Percentiles rank a stretch among this genome's conserved stretches.
phyloP scores from a whole-genome alignment of 2,888 invertebrate genomes.

The Mesochorus sp. region DNA sequence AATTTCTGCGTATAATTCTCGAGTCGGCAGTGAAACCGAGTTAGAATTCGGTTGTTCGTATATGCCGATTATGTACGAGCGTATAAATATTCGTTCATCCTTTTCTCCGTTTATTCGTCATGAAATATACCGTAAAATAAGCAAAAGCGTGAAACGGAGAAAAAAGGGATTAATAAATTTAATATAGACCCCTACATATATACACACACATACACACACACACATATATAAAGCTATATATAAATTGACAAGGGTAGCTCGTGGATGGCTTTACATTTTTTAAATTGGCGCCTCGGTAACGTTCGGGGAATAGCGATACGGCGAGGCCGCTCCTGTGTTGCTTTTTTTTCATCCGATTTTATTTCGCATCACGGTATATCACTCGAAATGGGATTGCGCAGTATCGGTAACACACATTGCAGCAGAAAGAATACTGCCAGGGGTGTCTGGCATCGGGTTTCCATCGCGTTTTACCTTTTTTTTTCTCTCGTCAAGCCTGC shows the following conservation, averaged over 20 bases:
- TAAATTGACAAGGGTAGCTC: background rate
- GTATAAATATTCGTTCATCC: background rate
- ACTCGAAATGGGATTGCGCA: slow-evolving; percentile 66
- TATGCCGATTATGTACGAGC: too few relatives aligned
- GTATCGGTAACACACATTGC: slow-evolving; percentile 33
- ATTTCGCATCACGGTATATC: slow-evolving; percentile 65
- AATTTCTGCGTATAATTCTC: too few relatives aligned
- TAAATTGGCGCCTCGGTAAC: slow-evolving; percentile 63
- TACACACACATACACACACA: too few relatives aligned
- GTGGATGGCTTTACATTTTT: slow-evolving; percentile 64
- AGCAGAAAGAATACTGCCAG: slow-evolving; percentile 50
- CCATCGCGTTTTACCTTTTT: slow-evolving; percentile 50
- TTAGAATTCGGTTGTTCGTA: background rate
- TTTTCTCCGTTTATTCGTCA: slow-evolving; percentile 22
- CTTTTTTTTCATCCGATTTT: slow-evolving; percentile 56
- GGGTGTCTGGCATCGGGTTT: slow-evolving; percentile 53
- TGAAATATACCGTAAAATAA: slow-evolving; percentile 21
- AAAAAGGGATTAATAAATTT: too few relatives aligned
- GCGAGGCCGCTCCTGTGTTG: slow-evolving; percentile 41
- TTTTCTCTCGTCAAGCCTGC: slow-evolving; percentile 50
- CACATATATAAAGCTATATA: too few relatives aligned
- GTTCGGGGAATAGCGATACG: slow-evolving; percentile 20
- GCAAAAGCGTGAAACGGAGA: slow-evolving; percentile 7
- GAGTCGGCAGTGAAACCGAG: slow-evolving; percentile 13
- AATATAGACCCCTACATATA: too few relatives aligned